Evolutionary conservation across 35 echinoderm and acorn worm genomes (phyloP).

Genomic region (Apostichopus parvimensis): DNA sequence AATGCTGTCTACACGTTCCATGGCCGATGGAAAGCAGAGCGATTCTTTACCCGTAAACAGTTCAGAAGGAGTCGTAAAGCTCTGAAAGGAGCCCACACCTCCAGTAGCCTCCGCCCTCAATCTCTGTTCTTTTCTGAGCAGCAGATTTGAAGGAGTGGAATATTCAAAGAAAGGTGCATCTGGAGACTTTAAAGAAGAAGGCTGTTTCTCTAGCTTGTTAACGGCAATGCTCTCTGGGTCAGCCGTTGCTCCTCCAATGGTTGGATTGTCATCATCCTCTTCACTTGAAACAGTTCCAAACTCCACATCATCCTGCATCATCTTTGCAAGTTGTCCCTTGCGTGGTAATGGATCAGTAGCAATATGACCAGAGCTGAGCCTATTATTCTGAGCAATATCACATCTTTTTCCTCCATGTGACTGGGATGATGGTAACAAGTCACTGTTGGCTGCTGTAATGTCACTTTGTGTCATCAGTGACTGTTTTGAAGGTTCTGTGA

Average conservation of each 20-base stretch:
- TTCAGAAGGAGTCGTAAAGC: constrained; percentile 35
- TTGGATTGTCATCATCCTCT: background rate
- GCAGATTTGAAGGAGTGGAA: constrained; percentile 43
- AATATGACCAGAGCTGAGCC: background rate
- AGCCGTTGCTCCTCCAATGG: background rate
- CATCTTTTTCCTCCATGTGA: too few species aligned
- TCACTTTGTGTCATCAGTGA: too few species aligned
- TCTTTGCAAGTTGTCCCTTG: background rate
- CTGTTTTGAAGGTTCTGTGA: too few species aligned
- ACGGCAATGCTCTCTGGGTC: background rate
- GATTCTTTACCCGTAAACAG: background rate
- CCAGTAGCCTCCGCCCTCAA: background rate
- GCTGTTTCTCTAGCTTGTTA: background rate
- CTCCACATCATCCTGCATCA: background rate
- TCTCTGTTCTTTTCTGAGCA: constrained; percentile 4
- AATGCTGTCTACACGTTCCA: background rate
- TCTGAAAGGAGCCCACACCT: constrained; percentile 45
- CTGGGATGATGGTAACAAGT: too few species aligned
- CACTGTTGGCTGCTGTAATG: too few species aligned
- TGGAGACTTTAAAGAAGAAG: too few species aligned
- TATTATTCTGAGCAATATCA: too few species aligned
- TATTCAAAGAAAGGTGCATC: background rate
- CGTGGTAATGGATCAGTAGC: background rate
- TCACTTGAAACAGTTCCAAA: constrained; percentile 11
- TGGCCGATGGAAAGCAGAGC: background rate